Evolutionary conservation across 2,797 vertebrate species (phyloP), one percentile per base, ranked within the genome.

Genomic region (Serranus cabrilla): DNA sequence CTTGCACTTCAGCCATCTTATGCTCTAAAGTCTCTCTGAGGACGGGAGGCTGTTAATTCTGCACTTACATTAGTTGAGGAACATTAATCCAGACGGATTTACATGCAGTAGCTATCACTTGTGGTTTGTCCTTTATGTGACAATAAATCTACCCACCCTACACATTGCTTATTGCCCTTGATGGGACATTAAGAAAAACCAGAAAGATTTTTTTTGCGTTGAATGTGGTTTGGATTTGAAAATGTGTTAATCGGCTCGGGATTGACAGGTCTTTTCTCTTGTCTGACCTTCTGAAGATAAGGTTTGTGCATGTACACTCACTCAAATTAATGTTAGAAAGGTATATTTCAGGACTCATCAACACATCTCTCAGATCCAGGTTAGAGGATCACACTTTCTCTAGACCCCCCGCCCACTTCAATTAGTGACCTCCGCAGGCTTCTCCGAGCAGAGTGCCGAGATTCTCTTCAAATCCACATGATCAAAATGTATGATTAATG

Each of bases 401-500:
- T 8, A 27, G 74, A 76, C 83, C 85, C 76, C 87, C 86, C 47
- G 51, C 55, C 51, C 61, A 74, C 75, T 92, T 90, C 80, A 92
- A 91, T 92, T 86, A 89, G 86, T 84, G 87, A 87, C 87, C 85
- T 90, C 87, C 66, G 40, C 83, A 67, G 82, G 83, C 63, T 82
- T 51, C 74, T 77, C 25, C 0, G 52, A 70, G 66, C 72, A 31
- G 45, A 79, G 81, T 42, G 80, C 49, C 16, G 80, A 88, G 82
- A 76, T 74, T 79, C 80, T 80, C 83, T 80, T 78, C 55, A 80
- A 71, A 90, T 80, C 77, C 75, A 79, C 80, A 84, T 16, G 83
- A 88, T 92, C 88, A 89, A 81, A 91, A 90, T 42, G 74, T 82
- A 79, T 90, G 90, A 93, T 93, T 91, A 87, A 93, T 89, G 75